Percentiles rank a stretch among this genome's conserved stretches.
Evolutionary conservation across 2,888 invertebrate species (phyloP).

Genomic region (Melitaea athalia): DNA sequence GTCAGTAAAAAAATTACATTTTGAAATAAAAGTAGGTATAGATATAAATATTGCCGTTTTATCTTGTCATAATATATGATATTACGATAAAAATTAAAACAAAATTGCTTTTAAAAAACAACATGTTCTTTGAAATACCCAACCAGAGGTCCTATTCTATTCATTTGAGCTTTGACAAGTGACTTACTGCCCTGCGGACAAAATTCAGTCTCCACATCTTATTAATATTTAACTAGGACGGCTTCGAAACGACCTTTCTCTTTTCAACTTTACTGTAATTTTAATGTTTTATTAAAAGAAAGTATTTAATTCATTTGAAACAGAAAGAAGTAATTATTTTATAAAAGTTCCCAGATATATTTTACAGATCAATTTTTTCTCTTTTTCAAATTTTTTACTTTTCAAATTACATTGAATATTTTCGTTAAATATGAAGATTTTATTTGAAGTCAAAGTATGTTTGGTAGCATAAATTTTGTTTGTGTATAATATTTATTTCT

Average conservation of each 20-base stretch:
- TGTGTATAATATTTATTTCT: no score
- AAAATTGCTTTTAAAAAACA: slow-evolving; percentile 9
- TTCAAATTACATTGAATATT: no score
- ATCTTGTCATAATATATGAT: background rate
- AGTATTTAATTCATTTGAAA: background rate
- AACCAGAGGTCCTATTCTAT: slow-evolving; percentile 23
- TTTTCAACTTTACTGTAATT: slow-evolving; percentile 14
- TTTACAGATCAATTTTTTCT: no score
- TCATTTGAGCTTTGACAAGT: slow-evolving; percentile 26
- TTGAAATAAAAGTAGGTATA: background rate
- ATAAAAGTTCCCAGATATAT: background rate
- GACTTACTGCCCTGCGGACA: slow-evolving; percentile 22
- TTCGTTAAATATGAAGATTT: no score
- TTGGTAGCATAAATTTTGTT: no score
- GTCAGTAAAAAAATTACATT: background rate
- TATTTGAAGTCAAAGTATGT: no score
- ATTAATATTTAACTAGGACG: slow-evolving; percentile 25
- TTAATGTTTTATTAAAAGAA: background rate
- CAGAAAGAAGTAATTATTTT: background rate
- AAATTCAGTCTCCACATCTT: slow-evolving; percentile 17
- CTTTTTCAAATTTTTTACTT: no score
- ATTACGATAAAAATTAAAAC: background rate
- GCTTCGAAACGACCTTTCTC: slow-evolving; percentile 6
- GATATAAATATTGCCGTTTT: background rate
- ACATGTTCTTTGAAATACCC: slow-evolving; percentile 13